Evolutionary conservation across 2,113 vertebrate genomes (phyloP).

Genomic region (Melospiza georgiana): DNA sequence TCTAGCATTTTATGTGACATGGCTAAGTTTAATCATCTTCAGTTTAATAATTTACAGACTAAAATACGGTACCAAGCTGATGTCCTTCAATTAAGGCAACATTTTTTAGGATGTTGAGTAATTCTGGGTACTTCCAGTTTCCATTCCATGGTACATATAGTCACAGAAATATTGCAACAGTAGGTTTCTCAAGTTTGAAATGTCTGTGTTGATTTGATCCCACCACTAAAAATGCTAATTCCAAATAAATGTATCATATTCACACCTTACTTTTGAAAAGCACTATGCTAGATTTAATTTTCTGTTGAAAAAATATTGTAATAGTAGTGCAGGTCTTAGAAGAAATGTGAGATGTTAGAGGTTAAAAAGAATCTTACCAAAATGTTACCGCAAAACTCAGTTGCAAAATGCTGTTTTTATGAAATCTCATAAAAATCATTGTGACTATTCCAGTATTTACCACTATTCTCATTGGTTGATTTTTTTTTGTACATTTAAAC

Average conservation of each 20-base stretch:
- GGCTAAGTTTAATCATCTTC: background rate
- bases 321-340: background rate
- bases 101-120: background rate
- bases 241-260: background rate
- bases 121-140: background rate
- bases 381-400: background rate
- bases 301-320: background rate
- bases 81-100: background rate
- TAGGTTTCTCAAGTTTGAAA: background rate
- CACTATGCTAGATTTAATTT: background rate
- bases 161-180: background rate
- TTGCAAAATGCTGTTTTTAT: background rate
- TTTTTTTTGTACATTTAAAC: background rate
- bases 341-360: background rate
- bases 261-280: background rate
- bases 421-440: conserved; percentile 2
- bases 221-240: background rate
- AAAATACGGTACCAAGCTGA: background rate
- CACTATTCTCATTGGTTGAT: background rate
- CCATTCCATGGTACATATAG: background rate
- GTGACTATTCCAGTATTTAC: background rate
- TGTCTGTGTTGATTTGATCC: background rate
- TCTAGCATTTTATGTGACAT: background rate
- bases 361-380: background rate
- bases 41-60: background rate